A percentile compares a stretch with the other conserved stretches of the same genome.
Conservation (phyloP, 2,113 vertebrate genomes). For the Varanus salvator region DNA sequence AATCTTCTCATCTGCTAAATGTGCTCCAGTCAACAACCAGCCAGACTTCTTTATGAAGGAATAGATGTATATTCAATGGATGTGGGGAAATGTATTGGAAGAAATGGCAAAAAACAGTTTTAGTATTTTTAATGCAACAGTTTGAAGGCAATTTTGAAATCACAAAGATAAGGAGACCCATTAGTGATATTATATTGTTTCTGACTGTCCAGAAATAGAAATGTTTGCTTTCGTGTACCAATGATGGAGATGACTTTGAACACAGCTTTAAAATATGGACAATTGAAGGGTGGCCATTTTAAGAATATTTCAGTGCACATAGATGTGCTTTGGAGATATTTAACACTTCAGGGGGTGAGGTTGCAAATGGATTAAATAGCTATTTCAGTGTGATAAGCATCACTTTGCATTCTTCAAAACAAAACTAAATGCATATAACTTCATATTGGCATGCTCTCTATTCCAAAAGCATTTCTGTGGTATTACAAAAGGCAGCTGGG, state of each 20-base stretch:
- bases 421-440: slow-evolving; percentile 67
- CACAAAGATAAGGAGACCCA: slow-evolving; percentile 43
- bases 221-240: slow-evolving; percentile 25
- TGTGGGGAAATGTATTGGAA: neutral
- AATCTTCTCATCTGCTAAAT: neutral
- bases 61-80: neutral
- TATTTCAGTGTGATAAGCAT: slow-evolving; percentile 69
- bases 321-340: slow-evolving; percentile 50
- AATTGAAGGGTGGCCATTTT: slow-evolving; percentile 42
- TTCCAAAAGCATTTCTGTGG: slow-evolving; percentile 72
- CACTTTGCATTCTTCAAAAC: slow-evolving; percentile 58
- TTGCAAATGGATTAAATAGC: slow-evolving; percentile 65
- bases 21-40: slow-evolving; percentile 46
- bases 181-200: slow-evolving; percentile 44
- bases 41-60: neutral
- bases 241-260: slow-evolving; percentile 46
- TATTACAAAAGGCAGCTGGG: slow-evolving; percentile 80
- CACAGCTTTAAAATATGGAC: slow-evolving; percentile 49
- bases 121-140: slow-evolving; percentile 3
- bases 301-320: slow-evolving; percentile 52
- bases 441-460: slow-evolving; percentile 72
- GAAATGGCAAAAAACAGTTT: neutral
- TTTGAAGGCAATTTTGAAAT: slow-evolving; percentile 52
- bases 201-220: slow-evolving; percentile 14
- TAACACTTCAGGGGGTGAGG: slow-evolving; percentile 61